Evolutionary conservation across 2,113 vertebrate genomes (phyloP), one percentile per base, ranked within the genome.

Genomic region (Apodemus speciosus): DNA sequence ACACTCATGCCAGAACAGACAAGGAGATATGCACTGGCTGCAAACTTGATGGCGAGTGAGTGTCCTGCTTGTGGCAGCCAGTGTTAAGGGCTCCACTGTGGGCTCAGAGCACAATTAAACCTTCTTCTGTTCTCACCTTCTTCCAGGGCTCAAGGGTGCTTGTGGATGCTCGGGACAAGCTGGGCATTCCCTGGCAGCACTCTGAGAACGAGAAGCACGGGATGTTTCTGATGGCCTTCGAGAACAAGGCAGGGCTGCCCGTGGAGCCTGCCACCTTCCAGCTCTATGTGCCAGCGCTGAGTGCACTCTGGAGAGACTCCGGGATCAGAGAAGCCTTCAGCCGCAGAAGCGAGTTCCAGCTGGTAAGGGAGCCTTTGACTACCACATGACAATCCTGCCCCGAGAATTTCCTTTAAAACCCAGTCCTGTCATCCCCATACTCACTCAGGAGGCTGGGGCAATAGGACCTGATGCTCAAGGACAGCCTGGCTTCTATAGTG

Each of bases 181-280:
- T 99, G 85, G 99, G 99, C 40, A 99, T 99, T 96, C 96, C 98
- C 94, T 99, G 99, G 99, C 99, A 99, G 98, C 98, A 99, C 97
- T 98, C 98, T 0, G 99, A 99, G 96, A 99, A 99, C 9, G 99
- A 99, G 97, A 99, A 99, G 98, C 99, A 99, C 5, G 99, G 99
- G 14, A 99, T 99, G 99, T 99, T 99, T 97, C 97, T 99, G 97
- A 99, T 99, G 99, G 99, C 99, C 89, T 99, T 99, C 81, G 99
- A 99, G 95, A 99, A 98, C 90, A 99, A 98, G 56, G 98, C 98
- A 1, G 99, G 99, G 20, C 97, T 98, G 96, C 98, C 98, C 6
- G 98, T 99, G 35, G 99, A 99, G 97, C 99, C 99, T 2, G 97
- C 98, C 83, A 99, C 99, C 94, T 99, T 99, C 95, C 99, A 99